Conservation (phyloP, 2,888 invertebrate species). For the Acleris cristana region DNA sequence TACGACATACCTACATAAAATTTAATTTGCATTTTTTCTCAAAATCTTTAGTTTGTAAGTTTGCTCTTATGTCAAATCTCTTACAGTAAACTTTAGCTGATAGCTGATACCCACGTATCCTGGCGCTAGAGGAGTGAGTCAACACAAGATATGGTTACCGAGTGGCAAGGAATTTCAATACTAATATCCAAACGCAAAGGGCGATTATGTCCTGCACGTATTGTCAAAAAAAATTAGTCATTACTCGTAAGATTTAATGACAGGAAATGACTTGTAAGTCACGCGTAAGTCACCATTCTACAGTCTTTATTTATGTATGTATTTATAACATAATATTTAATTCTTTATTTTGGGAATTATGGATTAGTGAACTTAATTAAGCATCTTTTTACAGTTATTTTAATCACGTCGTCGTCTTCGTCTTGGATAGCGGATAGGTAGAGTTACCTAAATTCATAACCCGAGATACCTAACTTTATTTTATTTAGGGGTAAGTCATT, state of each 20-base stretch:
- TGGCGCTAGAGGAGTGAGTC: slow-evolving; percentile 12
- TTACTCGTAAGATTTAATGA: slow-evolving; percentile 4
- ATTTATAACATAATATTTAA: slow-evolving; percentile 11
- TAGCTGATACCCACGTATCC: slow-evolving; percentile 4
- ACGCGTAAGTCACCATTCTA: slow-evolving; percentile 27
- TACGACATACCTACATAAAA: too few species aligned
- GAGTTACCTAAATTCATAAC: slow-evolving; percentile 29
- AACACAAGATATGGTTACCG: neutral
- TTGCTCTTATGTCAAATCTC: slow-evolving; percentile 21
- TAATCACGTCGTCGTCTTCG: slow-evolving; percentile 16
- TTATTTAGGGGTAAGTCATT: slow-evolving; percentile 36
- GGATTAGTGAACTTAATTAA: slow-evolving; percentile 25
- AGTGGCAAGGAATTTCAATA: neutral
- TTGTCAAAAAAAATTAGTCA: neutral
- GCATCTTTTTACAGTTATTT: slow-evolving; percentile 35
- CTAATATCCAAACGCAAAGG: neutral
- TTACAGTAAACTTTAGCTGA: slow-evolving; percentile 29
- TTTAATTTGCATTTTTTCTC: neutral
- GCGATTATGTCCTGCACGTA: slow-evolving; percentile 2
- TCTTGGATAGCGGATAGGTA: slow-evolving; percentile 34
- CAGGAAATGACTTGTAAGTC: slow-evolving; percentile 19
- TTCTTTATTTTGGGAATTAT: slow-evolving; percentile 2
- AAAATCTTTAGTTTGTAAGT: slow-evolving; percentile 29
- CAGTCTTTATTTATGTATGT: slow-evolving; percentile 16
- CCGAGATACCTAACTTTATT: slow-evolving; percentile 16